A percentile compares a stretch with the other conserved stretches of the same genome.
These are phyloP conservation scores for Clupea harengus DNA, from an alignment of 2,113 vertebrate genomes.

Conservation along the genomic window DNA sequence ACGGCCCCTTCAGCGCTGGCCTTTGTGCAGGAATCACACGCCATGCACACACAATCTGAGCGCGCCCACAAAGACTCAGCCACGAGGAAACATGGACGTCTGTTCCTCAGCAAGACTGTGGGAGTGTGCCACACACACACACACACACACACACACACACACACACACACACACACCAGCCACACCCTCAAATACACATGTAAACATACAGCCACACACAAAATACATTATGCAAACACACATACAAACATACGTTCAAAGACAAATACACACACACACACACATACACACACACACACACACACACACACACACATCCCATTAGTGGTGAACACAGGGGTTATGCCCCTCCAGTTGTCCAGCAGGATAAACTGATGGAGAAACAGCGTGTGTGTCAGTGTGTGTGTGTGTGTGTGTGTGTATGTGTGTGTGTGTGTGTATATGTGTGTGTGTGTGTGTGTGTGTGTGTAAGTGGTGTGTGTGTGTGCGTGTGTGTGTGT, in stretches of 20 bases:
- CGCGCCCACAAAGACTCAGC: not conserved
- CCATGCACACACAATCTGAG: not conserved
- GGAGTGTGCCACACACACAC: not conserved
- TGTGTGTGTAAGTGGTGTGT: not conserved
- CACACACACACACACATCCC: slow-evolving; percentile 51
- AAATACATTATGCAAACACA: not conserved
- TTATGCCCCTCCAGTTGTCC: slow-evolving; percentile 92
- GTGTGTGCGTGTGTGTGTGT: too few relatives aligned
- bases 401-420: not conserved
- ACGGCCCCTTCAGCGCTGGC: not conserved
- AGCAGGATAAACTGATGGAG: slow-evolving; percentile 95
- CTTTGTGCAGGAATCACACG: not conserved
- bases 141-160: not conserved
- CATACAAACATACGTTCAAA: not conserved
- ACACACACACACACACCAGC: not conserved
- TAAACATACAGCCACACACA: not conserved
- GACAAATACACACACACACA: not conserved
- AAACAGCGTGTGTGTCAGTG: slow-evolving; percentile 58
- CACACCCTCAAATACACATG: too few relatives aligned
- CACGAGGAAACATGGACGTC: not conserved
- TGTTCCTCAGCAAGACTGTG: not conserved
- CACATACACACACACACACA: slow-evolving; percentile 48
- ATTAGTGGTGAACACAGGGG: slow-evolving; percentile 83
- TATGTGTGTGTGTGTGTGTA: not conserved
- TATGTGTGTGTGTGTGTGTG: not conserved